Conservation (phyloP, 2,113 vertebrate genomes). For the Thamnophis sirtalis region DNA sequence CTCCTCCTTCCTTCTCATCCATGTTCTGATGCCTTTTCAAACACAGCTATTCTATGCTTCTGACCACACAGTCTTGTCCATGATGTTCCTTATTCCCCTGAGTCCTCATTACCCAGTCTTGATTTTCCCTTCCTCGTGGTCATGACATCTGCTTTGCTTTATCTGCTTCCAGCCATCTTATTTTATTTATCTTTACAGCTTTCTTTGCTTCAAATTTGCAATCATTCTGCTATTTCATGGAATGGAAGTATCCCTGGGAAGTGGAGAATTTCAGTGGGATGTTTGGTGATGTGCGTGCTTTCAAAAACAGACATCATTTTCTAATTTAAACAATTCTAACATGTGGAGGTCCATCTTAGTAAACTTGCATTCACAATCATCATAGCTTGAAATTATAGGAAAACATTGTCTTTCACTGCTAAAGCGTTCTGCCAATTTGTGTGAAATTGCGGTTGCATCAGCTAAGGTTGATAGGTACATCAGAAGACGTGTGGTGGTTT, state of each 20-base stretch:
- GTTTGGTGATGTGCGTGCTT: not conserved
- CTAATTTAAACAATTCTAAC: not conserved
- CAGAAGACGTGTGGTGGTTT: not conserved
- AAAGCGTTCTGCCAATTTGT: slow-evolving; percentile 1
- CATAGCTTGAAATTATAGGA: not conserved
- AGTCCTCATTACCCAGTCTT: not conserved
- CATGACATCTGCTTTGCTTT: not conserved
- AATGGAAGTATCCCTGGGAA: not conserved
- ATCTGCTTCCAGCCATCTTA: not conserved
- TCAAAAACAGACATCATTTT: not conserved
- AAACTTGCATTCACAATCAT: not conserved
- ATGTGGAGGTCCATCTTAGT: not conserved
- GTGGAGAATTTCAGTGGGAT: not conserved
- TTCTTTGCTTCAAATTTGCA: not conserved
- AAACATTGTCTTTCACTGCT: not conserved
- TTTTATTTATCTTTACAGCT: not conserved
- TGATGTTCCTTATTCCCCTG: not conserved
- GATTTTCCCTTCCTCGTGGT: not conserved
- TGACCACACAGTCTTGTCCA: not conserved
- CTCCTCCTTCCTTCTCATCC: not conserved
- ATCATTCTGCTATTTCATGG: not conserved
- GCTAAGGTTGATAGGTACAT: not conserved
- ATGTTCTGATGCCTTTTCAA: not conserved
- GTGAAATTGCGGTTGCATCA: slow-evolving; percentile 9
- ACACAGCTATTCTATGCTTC: not conserved